These are phyloP conservation scores for Plagiodera versicolora DNA, from an alignment of 2,888 invertebrate species.

Conservation along the genomic window DNA sequence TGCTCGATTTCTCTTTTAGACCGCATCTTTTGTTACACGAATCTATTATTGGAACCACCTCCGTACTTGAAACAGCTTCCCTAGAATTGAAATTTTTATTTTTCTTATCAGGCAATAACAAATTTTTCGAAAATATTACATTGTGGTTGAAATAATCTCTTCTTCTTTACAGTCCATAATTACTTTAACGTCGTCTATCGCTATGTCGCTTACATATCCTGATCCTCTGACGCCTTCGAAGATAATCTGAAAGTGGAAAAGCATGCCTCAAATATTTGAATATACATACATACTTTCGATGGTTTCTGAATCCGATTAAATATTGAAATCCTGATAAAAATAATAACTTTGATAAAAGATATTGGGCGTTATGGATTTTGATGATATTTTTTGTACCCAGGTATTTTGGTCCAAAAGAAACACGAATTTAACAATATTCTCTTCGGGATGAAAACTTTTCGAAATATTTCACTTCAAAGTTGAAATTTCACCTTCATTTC, in stretches of 20 bases:
- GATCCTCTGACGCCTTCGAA: constrained; percentile 73
- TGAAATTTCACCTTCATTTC: no score
- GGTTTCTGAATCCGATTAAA: no score
- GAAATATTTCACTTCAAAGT: no score
- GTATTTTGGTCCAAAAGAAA: no score
- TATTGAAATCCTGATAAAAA: no score
- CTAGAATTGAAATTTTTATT: constrained; percentile 13
- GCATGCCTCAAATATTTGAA: no score
- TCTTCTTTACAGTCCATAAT: constrained; percentile 60
- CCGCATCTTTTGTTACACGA: constrained; percentile 61
- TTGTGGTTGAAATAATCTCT: constrained; percentile 42
- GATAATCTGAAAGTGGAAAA: constrained; percentile 64
- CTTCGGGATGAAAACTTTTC: no score
- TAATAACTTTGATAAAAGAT: no score
- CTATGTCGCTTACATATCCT: constrained; percentile 74
- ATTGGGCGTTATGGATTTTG: no score
- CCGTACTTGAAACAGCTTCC: constrained; percentile 31
- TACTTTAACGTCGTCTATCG: constrained; percentile 77
- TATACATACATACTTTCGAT: no score
- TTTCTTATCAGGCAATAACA: not conserved
- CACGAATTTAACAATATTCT: no score
- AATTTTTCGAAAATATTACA: constrained; percentile 29
- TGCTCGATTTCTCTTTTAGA: constrained; percentile 21
- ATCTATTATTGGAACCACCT: constrained; percentile 51
- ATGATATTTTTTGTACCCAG: no score